Evolutionary conservation across 2,888 invertebrate species (phyloP).

Genomic region (Cataglyphis cursor): DNA sequence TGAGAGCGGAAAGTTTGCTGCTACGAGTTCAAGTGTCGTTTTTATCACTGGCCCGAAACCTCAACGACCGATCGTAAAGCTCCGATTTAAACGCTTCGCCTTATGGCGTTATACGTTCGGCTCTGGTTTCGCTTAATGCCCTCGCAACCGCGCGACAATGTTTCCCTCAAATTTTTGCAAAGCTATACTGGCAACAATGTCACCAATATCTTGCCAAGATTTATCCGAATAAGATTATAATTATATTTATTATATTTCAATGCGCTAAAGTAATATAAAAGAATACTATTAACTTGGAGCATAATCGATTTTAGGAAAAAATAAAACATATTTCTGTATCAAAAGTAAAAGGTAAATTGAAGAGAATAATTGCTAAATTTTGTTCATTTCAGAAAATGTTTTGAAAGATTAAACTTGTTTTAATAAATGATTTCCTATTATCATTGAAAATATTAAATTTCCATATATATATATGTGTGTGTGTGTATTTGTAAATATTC

Average conservation of each 20-base stretch:
- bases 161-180: slow-evolving; percentile 34
- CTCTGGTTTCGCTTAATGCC: slow-evolving; percentile 47
- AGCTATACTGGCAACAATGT: background rate
- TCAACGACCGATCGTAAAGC: slow-evolving; percentile 71
- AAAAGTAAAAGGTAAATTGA: background rate
- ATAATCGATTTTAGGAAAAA: background rate
- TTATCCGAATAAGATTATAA: background rate
- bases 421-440: background rate
- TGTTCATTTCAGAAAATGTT: background rate
- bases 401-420: background rate
- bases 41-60: slow-evolving; percentile 70
- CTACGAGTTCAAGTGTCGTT: slow-evolving; percentile 58
- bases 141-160: slow-evolving; percentile 12
- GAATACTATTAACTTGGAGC: background rate
- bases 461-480: too few species aligned
- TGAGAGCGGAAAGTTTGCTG: slow-evolving; percentile 23
- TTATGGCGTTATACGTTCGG: slow-evolving; percentile 51
- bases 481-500: background rate
- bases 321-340: background rate
- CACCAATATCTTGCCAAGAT: background rate
- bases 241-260: slow-evolving; percentile 6
- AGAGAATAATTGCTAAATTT: background rate
- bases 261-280: background rate
- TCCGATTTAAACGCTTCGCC: slow-evolving; percentile 66
- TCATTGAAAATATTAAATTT: background rate